phyloP scores from a whole-genome alignment of 1,140 invertebrate genomes.

The Drosophila varians region DNA sequence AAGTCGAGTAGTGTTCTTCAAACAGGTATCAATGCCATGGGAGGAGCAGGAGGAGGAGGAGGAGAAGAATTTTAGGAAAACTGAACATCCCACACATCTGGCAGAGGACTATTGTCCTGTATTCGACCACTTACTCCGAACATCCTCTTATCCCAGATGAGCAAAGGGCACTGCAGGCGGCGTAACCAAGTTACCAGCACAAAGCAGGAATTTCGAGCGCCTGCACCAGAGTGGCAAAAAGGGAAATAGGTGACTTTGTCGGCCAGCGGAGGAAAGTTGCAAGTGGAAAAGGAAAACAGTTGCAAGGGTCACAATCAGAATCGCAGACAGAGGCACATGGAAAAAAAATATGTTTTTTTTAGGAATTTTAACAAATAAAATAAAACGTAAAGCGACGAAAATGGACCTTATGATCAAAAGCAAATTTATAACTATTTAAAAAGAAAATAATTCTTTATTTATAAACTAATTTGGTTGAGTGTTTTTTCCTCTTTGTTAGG shows the following conservation, averaged over 20 bases:
- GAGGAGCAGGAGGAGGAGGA: neutral
- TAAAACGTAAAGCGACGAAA: no score
- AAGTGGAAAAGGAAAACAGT: slow-evolving; percentile 9
- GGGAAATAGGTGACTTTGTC: slow-evolving; percentile 22
- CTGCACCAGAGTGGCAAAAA: slow-evolving; percentile 13
- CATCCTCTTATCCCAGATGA: slow-evolving; percentile 30
- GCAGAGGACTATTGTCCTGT: slow-evolving; percentile 7
- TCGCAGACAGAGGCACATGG: neutral
- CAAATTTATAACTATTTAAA: no score
- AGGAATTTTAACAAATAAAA: neutral
- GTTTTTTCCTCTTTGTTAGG: neutral
- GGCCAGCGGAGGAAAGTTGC: neutral
- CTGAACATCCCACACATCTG: neutral
- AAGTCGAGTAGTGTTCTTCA: neutral
- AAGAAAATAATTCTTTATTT: no score
- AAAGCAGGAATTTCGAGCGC: slow-evolving; percentile 23
- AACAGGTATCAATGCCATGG: slow-evolving; percentile 7
- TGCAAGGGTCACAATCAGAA: neutral
- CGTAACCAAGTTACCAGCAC: slow-evolving; percentile 19
- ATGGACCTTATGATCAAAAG: no score
- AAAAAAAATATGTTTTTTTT: no score
- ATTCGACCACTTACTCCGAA: slow-evolving; percentile 10
- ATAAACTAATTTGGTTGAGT: neutral
- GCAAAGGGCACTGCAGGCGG: slow-evolving; percentile 32
- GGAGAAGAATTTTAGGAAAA: neutral